These are phyloP conservation scores for Cuniculus paca DNA, from an alignment of 2,797 vertebrate species.

Conservation along the genomic window DNA sequence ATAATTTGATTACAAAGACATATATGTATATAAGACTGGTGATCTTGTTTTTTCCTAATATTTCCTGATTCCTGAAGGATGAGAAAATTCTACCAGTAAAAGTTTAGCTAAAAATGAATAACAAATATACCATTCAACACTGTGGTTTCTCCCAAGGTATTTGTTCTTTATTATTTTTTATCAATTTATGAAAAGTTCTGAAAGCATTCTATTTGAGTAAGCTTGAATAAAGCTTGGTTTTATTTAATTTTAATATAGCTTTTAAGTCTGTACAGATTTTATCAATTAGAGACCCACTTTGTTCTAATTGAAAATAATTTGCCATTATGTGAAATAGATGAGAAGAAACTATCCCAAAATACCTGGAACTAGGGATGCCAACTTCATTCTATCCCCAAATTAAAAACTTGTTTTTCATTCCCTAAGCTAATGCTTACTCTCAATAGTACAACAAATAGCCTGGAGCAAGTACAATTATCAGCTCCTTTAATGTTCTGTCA, in stretches of 20 bases:
- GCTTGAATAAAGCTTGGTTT: conserved; percentile 46
- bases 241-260: conserved; percentile 49
- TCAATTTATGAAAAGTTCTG: conserved; percentile 24
- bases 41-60: conserved; percentile 48
- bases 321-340: conserved; percentile 51
- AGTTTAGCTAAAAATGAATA: conserved; percentile 9
- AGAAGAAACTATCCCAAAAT: conserved; percentile 27
- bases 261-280: conserved; percentile 48
- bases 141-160: conserved; percentile 31
- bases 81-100: conserved; percentile 45
- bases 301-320: conserved; percentile 64
- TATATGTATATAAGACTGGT: background rate
- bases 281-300: conserved; percentile 31
- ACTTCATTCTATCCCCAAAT: conserved; percentile 50
- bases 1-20: conserved; percentile 40
- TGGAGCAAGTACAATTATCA: conserved; percentile 57
- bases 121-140: background rate
- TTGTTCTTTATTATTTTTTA: conserved; percentile 70
- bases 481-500: conserved; percentile 49
- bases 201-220: conserved; percentile 39
- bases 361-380: conserved; percentile 53
- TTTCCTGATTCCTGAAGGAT: conserved; percentile 32
- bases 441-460: conserved; percentile 10
- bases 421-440: background rate
- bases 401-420: conserved; percentile 43